These are phyloP conservation scores for Hycleus phaleratus DNA, from an alignment of 1,140 invertebrate genomes.

Conservation along the genomic window DNA sequence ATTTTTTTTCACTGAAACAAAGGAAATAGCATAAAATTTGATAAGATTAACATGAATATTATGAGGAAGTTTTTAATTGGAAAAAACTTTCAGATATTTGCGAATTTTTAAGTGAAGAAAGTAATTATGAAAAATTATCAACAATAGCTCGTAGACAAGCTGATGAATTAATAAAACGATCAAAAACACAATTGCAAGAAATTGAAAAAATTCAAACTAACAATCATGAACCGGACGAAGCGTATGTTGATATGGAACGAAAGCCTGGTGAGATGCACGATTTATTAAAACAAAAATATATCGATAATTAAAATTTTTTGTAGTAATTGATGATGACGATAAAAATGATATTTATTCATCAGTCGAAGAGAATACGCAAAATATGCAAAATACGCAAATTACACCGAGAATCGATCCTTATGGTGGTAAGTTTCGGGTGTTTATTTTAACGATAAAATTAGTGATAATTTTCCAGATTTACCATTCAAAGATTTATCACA, in stretches of 20 bases:
- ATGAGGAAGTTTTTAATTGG: neutral
- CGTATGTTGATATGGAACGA: conserved; percentile 18
- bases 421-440: neutral
- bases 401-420: neutral
- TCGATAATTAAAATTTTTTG: neutral
- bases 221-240: conserved; percentile 4
- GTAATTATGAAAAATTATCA: conserved; percentile 17
- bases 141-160: conserved; percentile 14
- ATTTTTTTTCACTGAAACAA: conserved; percentile 13
- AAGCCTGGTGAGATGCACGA: neutral
- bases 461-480: conserved; percentile 18
- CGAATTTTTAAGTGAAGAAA: conserved; percentile 16
- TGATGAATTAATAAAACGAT: conserved; percentile 19
- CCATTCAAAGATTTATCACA: conserved; percentile 13
- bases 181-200: conserved; percentile 21
- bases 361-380: conserved; percentile 9
- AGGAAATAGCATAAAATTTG: neutral
- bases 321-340: conserved; percentile 6
- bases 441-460: neutral
- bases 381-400: neutral
- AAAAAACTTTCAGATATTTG: conserved; percentile 22
- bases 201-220: conserved; percentile 11
- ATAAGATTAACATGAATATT: neutral
- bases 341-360: conserved; percentile 20
- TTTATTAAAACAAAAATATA: conserved; percentile 1